Percentiles rank a stretch among this genome's conserved stretches.
phyloP scores from a whole-genome alignment of 2,888 invertebrate genomes.

The Crioceris asparagi region DNA sequence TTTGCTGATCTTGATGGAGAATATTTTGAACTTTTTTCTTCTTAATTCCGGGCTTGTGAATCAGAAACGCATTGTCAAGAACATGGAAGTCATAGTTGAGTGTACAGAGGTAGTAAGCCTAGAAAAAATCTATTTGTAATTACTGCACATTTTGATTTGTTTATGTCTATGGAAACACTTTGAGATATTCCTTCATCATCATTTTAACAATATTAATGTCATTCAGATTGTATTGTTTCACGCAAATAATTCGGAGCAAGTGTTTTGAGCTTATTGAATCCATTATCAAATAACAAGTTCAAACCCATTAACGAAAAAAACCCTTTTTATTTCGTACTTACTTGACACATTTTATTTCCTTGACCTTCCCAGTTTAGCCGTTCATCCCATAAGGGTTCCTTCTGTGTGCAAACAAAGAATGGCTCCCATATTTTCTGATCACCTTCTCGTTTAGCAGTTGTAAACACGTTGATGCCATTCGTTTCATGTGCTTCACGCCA shows the following conservation, averaged over 20 bases:
- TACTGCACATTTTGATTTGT: no score
- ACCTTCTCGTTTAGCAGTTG: constrained; percentile 22
- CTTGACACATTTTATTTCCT: constrained; percentile 28
- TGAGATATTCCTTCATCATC: no score
- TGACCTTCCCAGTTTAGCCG: constrained; percentile 31
- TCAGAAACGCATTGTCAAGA: constrained; percentile 25
- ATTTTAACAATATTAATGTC: no score
- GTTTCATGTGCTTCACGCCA: constrained; percentile 22
- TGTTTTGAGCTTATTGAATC: no score
- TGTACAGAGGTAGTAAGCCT: constrained; percentile 24
- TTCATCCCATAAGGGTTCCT: constrained; percentile 30
- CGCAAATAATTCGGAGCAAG: no score
- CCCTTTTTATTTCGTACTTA: constrained; percentile 10
- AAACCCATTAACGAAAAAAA: no score
- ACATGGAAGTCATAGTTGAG: constrained; percentile 24
- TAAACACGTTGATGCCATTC: constrained; percentile 22
- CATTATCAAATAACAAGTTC: no score
- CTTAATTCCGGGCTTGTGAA: constrained; percentile 26
- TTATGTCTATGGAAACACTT: no score
- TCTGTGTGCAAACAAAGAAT: constrained; percentile 29
- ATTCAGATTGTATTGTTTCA: no score
- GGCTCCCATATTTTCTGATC: constrained; percentile 27
- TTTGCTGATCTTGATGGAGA: constrained; percentile 15
- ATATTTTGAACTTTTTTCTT: constrained; percentile 23
- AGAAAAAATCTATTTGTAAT: no score